These are phyloP conservation scores for Papilio demoleus DNA, from an alignment of 2,888 invertebrate genomes.

Conservation along the genomic window DNA sequence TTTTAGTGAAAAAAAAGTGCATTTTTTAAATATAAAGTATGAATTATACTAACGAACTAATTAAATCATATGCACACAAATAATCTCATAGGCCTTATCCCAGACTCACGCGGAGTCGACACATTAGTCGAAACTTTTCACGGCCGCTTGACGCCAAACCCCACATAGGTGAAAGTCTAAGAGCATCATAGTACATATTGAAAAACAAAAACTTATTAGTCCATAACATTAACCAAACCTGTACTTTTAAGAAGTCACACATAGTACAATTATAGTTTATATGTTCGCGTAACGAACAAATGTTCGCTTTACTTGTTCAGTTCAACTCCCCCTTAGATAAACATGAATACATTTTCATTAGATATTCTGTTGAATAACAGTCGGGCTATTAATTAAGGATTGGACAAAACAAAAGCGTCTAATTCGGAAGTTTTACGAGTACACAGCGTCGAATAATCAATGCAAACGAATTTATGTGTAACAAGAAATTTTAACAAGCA, in stretches of 20 bases:
- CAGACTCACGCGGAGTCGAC: no score
- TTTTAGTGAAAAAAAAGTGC: no score
- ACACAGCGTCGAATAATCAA: slow-evolving; percentile 33
- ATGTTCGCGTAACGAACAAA: background rate
- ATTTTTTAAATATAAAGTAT: no score
- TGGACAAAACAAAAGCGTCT: slow-evolving; percentile 35
- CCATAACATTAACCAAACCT: no score
- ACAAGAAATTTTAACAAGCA: slow-evolving; percentile 55
- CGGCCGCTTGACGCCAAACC: no score
- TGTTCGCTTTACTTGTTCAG: background rate
- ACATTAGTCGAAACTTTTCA: no score
- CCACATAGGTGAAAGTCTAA: no score
- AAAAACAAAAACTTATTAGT: no score
- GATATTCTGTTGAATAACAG: slow-evolving; percentile 23
- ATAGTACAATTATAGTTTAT: background rate
- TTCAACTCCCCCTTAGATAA: slow-evolving; percentile 23
- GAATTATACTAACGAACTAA: no score
- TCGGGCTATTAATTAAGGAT: slow-evolving; percentile 38
- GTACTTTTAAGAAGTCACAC: background rate
- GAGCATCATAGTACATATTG: no score
- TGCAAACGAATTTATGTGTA: slow-evolving; percentile 28
- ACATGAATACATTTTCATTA: slow-evolving; percentile 39
- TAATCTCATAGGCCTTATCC: no score
- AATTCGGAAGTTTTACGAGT: slow-evolving; percentile 36
- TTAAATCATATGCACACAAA: no score